Evolutionary conservation across 2,797 vertebrate species (phyloP).

Genomic region (Cheirogaleus major): DNA sequence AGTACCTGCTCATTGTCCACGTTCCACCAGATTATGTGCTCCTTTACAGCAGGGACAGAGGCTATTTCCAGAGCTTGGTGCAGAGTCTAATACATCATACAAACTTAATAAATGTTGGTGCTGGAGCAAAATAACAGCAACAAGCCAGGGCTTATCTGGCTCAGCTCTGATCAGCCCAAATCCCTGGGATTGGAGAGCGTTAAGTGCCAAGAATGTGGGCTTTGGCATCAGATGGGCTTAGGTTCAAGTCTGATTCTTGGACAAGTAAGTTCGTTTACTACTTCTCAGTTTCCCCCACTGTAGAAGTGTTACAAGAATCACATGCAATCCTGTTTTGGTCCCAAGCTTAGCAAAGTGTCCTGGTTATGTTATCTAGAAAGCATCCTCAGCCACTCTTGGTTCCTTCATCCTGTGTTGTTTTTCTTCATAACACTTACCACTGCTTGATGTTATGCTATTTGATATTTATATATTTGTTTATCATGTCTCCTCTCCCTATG

Average conservation of each 20-base stretch:
- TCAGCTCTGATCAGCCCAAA: not conserved
- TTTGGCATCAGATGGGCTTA: not conserved
- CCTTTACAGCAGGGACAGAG: not conserved
- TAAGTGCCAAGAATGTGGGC: not conserved
- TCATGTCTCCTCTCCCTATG: not conserved
- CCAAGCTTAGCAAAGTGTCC: not conserved
- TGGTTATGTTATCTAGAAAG: not conserved
- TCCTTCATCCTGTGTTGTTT: not conserved
- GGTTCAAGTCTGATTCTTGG: not conserved
- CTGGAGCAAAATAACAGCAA: not conserved
- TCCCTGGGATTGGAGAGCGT: not conserved
- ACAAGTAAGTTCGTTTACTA: not conserved
- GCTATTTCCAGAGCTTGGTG: not conserved
- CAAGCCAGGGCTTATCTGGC: not conserved
- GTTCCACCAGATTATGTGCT: not conserved
- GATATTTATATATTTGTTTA: not conserved
- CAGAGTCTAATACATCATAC: not conserved
- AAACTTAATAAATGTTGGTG: not conserved
- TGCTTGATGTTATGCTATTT: not conserved
- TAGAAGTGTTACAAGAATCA: not conserved
- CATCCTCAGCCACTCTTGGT: not conserved
- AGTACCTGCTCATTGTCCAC: not conserved
- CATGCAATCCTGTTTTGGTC: not conserved
- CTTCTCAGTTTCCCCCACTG: not conserved
- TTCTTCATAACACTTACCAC: not conserved